Conservation (phyloP, 2,113 vertebrate species). For the Mixornis gularis region DNA sequence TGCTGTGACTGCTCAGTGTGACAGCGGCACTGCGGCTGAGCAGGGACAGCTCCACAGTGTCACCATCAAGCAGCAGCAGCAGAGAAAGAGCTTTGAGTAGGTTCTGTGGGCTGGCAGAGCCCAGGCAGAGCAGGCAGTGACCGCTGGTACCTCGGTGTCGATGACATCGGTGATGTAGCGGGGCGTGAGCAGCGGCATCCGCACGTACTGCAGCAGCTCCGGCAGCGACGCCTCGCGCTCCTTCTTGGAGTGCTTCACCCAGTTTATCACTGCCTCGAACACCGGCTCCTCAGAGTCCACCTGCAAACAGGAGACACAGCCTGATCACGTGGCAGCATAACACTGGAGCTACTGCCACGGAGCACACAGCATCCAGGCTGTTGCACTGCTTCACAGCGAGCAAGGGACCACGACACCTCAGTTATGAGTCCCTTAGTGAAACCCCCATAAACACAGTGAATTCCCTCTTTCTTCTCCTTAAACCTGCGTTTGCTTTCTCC, state of each 20-base stretch:
- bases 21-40: neutral
- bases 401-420: neutral
- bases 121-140: rapidly evolving
- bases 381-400: neutral
- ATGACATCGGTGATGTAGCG: constrained; percentile 98
- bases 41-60: neutral
- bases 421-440: neutral
- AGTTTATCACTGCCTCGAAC: constrained; percentile 94
- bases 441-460: neutral
- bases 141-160: constrained; percentile 84
- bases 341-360: neutral
- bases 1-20: neutral
- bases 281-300: constrained; percentile 97
- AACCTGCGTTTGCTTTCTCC: neutral
- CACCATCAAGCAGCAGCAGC: neutral
- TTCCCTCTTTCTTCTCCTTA: neutral
- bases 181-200: constrained; percentile 94
- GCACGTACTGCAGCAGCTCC: constrained; percentile 91
- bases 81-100: rapidly evolving
- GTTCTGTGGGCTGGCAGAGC: neutral
- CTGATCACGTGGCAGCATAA: rapidly evolving
- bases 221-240: constrained; percentile 87
- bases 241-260: constrained; percentile 94
- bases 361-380: neutral
- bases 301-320: constrained; percentile 51